Conservation (phyloP, 2,113 vertebrate species). For the Tragelaphus scriptus region DNA sequence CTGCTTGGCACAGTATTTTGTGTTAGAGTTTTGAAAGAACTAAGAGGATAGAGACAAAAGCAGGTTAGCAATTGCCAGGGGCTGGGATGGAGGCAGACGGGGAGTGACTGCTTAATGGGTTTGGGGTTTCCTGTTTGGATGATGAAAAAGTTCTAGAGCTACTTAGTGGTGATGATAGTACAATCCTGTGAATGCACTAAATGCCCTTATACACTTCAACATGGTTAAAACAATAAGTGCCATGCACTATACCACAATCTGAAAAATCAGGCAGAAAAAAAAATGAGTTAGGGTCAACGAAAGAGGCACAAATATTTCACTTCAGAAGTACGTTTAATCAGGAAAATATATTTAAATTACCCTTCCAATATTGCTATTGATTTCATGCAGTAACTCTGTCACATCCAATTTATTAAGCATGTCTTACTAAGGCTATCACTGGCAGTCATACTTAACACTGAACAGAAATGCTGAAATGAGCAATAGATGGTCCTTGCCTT, state of each 20-base stretch:
- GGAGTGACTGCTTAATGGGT: background rate
- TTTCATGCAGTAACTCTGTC: background rate
- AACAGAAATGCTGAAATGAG: background rate
- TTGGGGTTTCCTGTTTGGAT: background rate
- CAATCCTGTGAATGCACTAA: background rate
- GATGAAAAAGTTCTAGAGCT: background rate
- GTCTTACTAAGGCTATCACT: background rate
- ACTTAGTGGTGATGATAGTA: background rate
- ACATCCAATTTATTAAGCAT: slow-evolving; percentile 1
- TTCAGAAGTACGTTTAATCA: background rate
- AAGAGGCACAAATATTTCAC: background rate
- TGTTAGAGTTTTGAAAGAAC: background rate
- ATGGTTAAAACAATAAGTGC: background rate
- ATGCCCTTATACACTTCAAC: background rate
- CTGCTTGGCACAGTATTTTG: background rate
- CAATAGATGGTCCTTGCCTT: background rate
- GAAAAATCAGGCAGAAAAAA: background rate
- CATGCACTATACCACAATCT: background rate
- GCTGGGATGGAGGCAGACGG: rapidly evolving
- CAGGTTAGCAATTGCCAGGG: background rate
- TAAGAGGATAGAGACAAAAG: background rate
- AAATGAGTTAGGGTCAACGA: background rate
- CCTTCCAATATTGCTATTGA: background rate
- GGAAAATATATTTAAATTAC: slow-evolving; percentile 30
- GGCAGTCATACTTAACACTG: background rate